Evolutionary conservation across 1,140 invertebrate species (phyloP).

Genomic region (Ceratitis capitata): DNA sequence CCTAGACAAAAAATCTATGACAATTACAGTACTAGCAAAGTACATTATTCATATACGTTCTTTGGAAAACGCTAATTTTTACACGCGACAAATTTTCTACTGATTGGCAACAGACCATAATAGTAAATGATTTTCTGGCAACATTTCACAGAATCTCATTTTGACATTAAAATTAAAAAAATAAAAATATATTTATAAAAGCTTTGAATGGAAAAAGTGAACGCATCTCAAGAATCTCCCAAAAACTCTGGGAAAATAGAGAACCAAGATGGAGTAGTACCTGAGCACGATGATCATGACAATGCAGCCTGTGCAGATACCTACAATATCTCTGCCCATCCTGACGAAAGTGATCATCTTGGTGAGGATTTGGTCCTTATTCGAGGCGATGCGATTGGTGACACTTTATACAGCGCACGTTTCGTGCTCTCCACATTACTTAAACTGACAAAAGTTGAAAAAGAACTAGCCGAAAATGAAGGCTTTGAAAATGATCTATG

Average conservation of each 20-base stretch:
- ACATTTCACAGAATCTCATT: too few species aligned
- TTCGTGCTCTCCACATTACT: slow-evolving; percentile 77
- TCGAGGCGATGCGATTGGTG: slow-evolving; percentile 76
- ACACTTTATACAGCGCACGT: slow-evolving; percentile 78
- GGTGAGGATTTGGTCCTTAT: not conserved
- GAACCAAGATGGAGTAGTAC: not conserved
- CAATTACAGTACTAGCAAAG: too few species aligned
- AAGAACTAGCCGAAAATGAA: slow-evolving; percentile 65
- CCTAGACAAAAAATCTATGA: too few species aligned
- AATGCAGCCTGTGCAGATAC: not conserved
- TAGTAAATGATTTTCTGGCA: too few species aligned
- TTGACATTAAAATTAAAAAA: too few species aligned
- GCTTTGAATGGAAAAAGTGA: not conserved
- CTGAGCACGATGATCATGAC: not conserved
- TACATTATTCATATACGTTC: too few species aligned
- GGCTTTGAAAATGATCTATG: slow-evolving; percentile 76
- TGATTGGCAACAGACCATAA: too few species aligned
- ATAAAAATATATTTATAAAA: not conserved
- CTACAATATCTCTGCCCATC: not conserved
- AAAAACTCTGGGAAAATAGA: not conserved
- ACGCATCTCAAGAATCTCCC: not conserved
- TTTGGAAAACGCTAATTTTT: too few species aligned
- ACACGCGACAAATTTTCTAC: too few species aligned
- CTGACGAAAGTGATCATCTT: not conserved
- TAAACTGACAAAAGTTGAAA: slow-evolving; percentile 67